Evolutionary conservation across 2,113 vertebrate species (phyloP).

Genomic region (Odontesthes bonariensis): DNA sequence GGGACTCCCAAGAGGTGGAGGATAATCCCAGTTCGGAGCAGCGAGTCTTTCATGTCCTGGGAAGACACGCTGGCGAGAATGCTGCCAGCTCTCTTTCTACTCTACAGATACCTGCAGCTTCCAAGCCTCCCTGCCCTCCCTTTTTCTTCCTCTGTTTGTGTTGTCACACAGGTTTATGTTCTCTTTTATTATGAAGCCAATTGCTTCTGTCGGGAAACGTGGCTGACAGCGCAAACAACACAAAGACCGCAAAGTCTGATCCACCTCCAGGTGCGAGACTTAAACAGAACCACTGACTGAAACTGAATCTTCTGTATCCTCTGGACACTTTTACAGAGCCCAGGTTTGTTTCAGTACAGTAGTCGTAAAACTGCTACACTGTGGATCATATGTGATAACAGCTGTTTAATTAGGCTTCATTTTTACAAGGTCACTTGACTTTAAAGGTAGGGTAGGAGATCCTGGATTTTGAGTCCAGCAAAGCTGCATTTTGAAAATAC

Average conservation of each 20-base stretch:
- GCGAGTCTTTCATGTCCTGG: constrained; percentile 73
- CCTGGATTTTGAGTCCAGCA: background rate
- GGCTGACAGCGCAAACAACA: constrained; percentile 36
- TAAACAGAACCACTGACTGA: constrained; percentile 25
- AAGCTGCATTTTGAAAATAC: no score
- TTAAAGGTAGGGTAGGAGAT: no score
- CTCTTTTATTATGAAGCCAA: constrained; percentile 50
- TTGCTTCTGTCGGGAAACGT: constrained; percentile 37
- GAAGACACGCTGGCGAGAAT: constrained; percentile 64
- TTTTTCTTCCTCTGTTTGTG: constrained; percentile 1
- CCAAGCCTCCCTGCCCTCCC: constrained; percentile 10
- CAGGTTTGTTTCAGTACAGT: background rate
- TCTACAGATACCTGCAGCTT: constrained; percentile 50
- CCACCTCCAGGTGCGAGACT: constrained; percentile 27
- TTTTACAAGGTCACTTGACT: background rate
- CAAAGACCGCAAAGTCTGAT: constrained; percentile 43
- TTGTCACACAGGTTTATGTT: constrained; percentile 37
- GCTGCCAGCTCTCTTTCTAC: constrained; percentile 51
- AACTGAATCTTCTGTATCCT: constrained; percentile 20
- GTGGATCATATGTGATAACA: background rate
- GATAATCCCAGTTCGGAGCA: constrained; percentile 72
- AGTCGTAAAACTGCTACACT: background rate
- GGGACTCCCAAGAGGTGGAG: constrained; percentile 66
- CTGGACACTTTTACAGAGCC: constrained; percentile 4
- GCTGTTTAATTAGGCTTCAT: background rate